Conservation (phyloP, 2,888 invertebrate genomes). For the Melitaea athalia region DNA sequence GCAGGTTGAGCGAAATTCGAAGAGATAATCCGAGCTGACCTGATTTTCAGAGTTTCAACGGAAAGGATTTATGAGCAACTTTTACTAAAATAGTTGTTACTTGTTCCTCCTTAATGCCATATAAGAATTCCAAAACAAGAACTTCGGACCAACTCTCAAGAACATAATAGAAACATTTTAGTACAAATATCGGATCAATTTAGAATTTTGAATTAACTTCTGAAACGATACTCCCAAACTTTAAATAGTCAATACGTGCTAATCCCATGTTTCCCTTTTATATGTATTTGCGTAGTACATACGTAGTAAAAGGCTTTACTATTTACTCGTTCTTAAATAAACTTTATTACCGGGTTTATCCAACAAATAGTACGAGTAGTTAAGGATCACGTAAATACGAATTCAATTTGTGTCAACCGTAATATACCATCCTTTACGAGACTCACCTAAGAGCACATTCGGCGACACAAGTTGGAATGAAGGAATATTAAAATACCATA, state of each 20-base stretch:
- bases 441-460: constrained; percentile 6
- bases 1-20: constrained; percentile 22
- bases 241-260: no score
- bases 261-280: no score
- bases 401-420: constrained; percentile 41
- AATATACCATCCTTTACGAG: constrained; percentile 35
- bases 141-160: no score
- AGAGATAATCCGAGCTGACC: constrained; percentile 20
- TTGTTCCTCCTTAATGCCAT: not conserved
- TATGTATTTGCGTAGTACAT: no score
- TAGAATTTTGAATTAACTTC: no score
- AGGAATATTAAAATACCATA: not conserved
- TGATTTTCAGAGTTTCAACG: constrained; percentile 14
- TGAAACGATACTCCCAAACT: no score
- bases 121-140: not conserved
- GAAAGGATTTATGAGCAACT: constrained; percentile 4
- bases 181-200: no score
- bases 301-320: not conserved
- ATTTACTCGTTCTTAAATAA: not conserved
- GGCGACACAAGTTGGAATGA: not conserved
- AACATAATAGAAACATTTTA: no score
- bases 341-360: constrained; percentile 16
- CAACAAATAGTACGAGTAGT: constrained; percentile 17
- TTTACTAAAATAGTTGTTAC: constrained; percentile 24
- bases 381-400: constrained; percentile 30